These are phyloP conservation scores for Uloborus diversus DNA, from an alignment of 1,140 invertebrate species.

Conservation along the genomic window DNA sequence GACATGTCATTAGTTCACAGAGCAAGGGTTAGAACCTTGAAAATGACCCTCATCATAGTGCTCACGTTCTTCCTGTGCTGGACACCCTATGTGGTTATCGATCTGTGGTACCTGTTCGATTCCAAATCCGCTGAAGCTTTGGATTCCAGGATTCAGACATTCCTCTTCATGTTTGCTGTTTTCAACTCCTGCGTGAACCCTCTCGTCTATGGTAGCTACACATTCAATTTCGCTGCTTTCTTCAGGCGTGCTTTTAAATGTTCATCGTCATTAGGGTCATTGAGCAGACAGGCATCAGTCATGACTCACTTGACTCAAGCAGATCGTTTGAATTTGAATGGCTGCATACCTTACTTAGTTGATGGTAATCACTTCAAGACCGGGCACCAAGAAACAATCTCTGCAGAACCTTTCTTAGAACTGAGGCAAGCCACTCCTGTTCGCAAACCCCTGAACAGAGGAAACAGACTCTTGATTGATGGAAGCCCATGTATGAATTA, in stretches of 20 bases:
- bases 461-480: too few species aligned
- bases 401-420: not conserved
- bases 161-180: conserved; percentile 74
- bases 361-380: not conserved
- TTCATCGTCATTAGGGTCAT: not conserved
- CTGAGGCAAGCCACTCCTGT: not conserved
- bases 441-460: not conserved
- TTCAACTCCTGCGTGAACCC: conserved; percentile 81
- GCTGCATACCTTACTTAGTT: not conserved
- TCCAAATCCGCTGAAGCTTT: conserved; percentile 63
- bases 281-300: not conserved
- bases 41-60: conserved; percentile 86
- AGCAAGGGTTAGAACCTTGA: conserved; percentile 71
- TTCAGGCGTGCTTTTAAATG: conserved; percentile 21
- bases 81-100: conserved; percentile 82
- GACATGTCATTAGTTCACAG: conserved; percentile 73
- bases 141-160: conserved; percentile 71
- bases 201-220: conserved; percentile 79
- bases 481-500: too few species aligned
- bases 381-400: not conserved
- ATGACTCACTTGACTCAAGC: not conserved
- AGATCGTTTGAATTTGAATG: not conserved
- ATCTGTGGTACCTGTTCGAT: conserved; percentile 71
- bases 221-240: conserved; percentile 53
- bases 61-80: conserved; percentile 81